Evolutionary conservation across 1,140 invertebrate genomes (phyloP).

Genomic region (Drosophila tani): DNA sequence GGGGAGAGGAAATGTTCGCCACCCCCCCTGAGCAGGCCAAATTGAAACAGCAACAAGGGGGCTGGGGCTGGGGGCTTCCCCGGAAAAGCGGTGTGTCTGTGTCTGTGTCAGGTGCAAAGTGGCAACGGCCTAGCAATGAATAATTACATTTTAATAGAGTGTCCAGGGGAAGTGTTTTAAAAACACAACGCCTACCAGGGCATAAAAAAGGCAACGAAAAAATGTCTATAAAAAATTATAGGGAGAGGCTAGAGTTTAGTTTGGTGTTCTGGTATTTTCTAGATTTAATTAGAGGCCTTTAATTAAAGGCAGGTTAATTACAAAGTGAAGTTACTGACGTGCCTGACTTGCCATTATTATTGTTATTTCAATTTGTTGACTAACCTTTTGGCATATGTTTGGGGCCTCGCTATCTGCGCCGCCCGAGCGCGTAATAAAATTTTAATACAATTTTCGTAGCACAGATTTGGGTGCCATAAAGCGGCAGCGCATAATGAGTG

Average conservation of each 20-base stretch:
- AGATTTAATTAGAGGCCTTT: slow-evolving; percentile 2
- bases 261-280: neutral
- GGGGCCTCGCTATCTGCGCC: neutral
- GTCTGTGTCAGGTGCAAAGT: slow-evolving; percentile 68
- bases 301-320: slow-evolving; percentile 1
- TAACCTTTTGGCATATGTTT: slow-evolving; percentile 23
- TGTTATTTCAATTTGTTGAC: slow-evolving; percentile 18
- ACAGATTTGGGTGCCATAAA: slow-evolving; percentile 46
- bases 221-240: neutral
- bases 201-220: neutral
- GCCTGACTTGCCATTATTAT: neutral
- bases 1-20: too few species aligned
- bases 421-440: slow-evolving; percentile 35
- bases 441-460: slow-evolving; percentile 50
- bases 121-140: slow-evolving; percentile 76
- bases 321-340: neutral
- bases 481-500: slow-evolving; percentile 51
- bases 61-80: neutral
- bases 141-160: slow-evolving; percentile 82
- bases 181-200: slow-evolving; percentile 53
- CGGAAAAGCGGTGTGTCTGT: slow-evolving; percentile 6
- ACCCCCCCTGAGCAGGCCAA: slow-evolving; percentile 20
- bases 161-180: slow-evolving; percentile 67
- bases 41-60: slow-evolving; percentile 49
- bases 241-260: neutral